phyloP scores from a whole-genome alignment of 2,888 invertebrate species.

The Cremastobaeus sp. region DNA sequence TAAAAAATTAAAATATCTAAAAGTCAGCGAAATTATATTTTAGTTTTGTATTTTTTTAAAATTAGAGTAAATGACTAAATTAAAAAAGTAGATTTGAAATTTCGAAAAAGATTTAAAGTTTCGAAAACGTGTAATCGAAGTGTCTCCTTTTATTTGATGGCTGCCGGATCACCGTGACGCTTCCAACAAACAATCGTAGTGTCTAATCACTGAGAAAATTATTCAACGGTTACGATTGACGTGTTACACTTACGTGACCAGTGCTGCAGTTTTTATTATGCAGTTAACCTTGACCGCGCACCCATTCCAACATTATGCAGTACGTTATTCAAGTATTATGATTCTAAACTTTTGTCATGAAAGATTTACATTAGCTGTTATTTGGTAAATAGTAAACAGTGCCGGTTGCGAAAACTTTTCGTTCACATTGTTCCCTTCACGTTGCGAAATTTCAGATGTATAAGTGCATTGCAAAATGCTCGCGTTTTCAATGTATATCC shows the following conservation, averaged over 20 bases:
- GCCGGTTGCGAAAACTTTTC: no score
- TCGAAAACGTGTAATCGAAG: conserved; percentile 25
- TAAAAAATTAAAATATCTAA: no score
- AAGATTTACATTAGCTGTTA: conserved; percentile 17
- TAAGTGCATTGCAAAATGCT: no score
- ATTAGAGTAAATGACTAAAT: no score
- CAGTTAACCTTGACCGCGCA: conserved; percentile 56
- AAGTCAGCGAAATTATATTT: no score
- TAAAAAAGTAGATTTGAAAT: no score
- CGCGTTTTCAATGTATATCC: no score
- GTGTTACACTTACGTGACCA: conserved; percentile 54
- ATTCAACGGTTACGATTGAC: conserved; percentile 47
- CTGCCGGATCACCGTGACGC: no score
- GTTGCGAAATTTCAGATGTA: no score
- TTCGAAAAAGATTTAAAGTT: no score
- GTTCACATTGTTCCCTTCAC: background rate
- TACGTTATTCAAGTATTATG: conserved; percentile 32
- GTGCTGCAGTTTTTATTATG: conserved; percentile 50
- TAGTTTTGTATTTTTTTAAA: no score
- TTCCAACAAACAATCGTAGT: conserved; percentile 23
- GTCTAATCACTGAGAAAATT: conserved; percentile 45
- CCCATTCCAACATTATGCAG: conserved; percentile 38
- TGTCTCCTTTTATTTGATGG: no score
- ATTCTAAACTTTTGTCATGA: conserved; percentile 23
- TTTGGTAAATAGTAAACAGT: conserved; percentile 2